Percentiles rank a stretch among this genome's conserved stretches.
Conservation (phyloP, 2,888 invertebrate species). For the Spilarctia lutea region DNA sequence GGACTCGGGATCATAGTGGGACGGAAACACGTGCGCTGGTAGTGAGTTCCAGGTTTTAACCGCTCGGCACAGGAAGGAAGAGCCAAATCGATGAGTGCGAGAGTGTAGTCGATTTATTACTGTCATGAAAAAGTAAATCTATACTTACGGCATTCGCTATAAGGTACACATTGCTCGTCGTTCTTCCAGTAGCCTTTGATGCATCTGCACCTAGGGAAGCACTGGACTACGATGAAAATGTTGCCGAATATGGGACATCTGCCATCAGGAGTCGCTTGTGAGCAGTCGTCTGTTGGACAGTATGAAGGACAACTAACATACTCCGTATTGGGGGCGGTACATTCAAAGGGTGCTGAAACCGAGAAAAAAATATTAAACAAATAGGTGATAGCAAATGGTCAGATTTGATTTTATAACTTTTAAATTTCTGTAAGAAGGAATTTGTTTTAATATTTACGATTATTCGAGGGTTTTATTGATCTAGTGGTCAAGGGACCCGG, state of each 20-base stretch:
- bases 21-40: no score
- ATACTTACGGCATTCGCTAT: slow-evolving; percentile 41
- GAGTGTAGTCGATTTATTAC: no score
- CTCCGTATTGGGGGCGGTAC: slow-evolving; percentile 52
- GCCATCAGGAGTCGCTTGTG: slow-evolving; percentile 51
- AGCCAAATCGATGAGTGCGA: no score
- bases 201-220: slow-evolving; percentile 61
- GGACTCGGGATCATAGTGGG: no score
- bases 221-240: slow-evolving; percentile 28
- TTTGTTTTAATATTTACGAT: no score
- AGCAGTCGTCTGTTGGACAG: slow-evolving; percentile 63
- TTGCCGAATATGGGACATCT: slow-evolving; percentile 42
- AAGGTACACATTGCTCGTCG: slow-evolving; percentile 58
- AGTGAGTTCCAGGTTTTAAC: no score
- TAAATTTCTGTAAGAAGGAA: no score
- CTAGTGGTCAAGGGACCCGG: no score
- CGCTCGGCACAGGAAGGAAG: no score
- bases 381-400: background rate
- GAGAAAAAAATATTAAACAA: background rate
- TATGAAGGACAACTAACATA: slow-evolving; percentile 56
- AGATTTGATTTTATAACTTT: background rate
- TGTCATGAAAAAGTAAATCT: background rate
- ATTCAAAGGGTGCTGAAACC: slow-evolving; percentile 58
- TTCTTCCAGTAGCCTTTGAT: slow-evolving; percentile 57
- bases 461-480: no score